Conservation (phyloP, 2,113 vertebrate species). For the Pelvicachromis taeniatus region DNA sequence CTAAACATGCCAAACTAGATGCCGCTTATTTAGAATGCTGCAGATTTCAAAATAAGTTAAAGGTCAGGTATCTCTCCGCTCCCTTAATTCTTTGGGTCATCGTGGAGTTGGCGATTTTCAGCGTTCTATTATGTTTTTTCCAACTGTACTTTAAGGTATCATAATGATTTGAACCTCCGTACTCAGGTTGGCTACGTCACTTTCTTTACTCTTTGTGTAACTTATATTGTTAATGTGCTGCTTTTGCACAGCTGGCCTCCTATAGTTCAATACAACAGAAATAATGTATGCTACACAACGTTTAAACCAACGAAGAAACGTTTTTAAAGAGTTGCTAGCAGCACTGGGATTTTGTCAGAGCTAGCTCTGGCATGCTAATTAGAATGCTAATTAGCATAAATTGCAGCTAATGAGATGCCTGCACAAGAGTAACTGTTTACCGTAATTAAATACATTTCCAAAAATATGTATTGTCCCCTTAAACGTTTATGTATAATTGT, state of each 20-base stretch:
- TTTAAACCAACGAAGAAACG: accelerated
- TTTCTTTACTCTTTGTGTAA: neutral
- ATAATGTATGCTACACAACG: neutral
- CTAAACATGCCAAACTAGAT: neutral
- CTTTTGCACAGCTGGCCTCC: neutral
- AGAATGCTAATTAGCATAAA: neutral
- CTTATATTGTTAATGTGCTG: neutral
- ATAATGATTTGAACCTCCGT: neutral
- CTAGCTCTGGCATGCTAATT: neutral
- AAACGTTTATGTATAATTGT: neutral
- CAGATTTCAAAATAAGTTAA: neutral
- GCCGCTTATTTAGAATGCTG: neutral
- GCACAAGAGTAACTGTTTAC: neutral
- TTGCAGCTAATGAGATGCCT: neutral
- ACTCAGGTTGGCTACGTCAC: neutral
- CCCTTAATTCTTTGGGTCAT: neutral
- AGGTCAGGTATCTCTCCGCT: neutral
- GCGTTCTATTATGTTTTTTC: neutral
- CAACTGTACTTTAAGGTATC: neutral
- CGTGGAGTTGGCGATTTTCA: neutral
- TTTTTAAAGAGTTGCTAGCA: neutral
- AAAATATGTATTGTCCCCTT: neutral
- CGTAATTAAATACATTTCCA: neutral
- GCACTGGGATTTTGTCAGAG: neutral
- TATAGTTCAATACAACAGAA: neutral